A percentile compares a stretch with the other conserved stretches of the same genome.
Evolutionary conservation across 2,797 vertebrate genomes (phyloP).

Genomic region (Sebastolobus alascanus): DNA sequence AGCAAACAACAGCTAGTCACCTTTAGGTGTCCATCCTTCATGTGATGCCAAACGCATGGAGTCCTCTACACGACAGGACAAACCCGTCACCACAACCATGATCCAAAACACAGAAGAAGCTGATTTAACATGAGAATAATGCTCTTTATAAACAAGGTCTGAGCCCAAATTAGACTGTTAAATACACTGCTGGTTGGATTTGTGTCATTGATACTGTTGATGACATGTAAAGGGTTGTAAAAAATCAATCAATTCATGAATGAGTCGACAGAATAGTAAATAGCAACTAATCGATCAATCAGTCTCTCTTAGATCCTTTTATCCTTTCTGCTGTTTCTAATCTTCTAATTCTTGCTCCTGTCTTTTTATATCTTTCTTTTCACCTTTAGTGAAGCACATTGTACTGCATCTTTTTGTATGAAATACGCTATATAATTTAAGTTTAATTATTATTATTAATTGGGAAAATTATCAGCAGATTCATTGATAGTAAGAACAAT

Average conservation of each 20-base stretch:
- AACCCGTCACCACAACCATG: constrained; percentile 53
- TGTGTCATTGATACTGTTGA: not conserved
- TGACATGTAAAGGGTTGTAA: not conserved
- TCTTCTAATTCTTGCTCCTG: not conserved
- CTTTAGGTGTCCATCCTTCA: constrained; percentile 63
- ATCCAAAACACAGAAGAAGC: constrained; percentile 18
- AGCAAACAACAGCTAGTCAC: constrained; percentile 68
- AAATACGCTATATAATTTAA: no score
- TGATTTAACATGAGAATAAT: not conserved
- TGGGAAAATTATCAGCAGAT: not conserved
- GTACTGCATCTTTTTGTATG: no score
- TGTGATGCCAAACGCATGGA: constrained; percentile 83
- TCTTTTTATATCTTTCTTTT: not conserved
- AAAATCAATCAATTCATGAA: not conserved
- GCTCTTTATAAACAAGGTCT: not conserved
- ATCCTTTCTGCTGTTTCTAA: not conserved
- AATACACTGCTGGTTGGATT: not conserved
- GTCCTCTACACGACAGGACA: constrained; percentile 75
- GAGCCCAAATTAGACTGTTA: not conserved
- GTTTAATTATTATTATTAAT: not conserved
- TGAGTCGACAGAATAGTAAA: not conserved
- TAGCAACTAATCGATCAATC: not conserved
- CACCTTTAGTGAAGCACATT: not conserved
- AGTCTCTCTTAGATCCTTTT: not conserved
- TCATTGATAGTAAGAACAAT: not conserved